Evolutionary conservation across 2,797 vertebrate species (phyloP), one percentile per base, ranked within the genome.

Genomic region (Prionace glauca): DNA sequence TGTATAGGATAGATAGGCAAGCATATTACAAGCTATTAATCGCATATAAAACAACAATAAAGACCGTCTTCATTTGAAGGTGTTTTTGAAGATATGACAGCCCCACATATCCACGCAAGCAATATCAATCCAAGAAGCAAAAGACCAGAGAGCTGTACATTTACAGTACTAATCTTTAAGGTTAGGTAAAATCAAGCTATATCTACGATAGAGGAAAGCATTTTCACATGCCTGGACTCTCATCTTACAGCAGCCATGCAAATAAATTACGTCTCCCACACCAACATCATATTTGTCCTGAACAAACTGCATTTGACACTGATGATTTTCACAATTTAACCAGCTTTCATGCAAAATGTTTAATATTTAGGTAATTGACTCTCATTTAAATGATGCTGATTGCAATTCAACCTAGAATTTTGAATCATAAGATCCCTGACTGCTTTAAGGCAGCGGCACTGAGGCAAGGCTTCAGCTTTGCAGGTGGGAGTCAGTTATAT

Each of bases 1-100:
- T 60, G 87, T 62, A 90, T 29, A 14, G 29, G 56, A 32, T 90
- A 90, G 87, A 90, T 90, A 90, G 87, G 87, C 56, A 90, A 60
- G 56, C 87, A 90, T 90, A 60, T 0, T 90, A 62, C 26, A 62
- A 90, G 29, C 56, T 9, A 90, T 60, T 62, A 62, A 90, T 90
- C 29, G 10, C 87, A 90, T 32, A 62, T 60, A 60, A 62, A 90
- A 90, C 56, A 90, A 90, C 87, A 90, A n/a, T 90, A 14, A 60
- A 56, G 60, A 29, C 87, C 12, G 16, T 60, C 87, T 90, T 86
- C 45, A 50, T 50, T 45, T 84, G 36, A 86, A 86, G 41, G 81
- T 84, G 32, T 41, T 81, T 84, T 84, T 84, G 81, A 24, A 50
- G 84, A 45, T 45, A 86, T 69, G 18, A 69, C 41, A 74, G 10